Evolutionary conservation across 2,797 vertebrate species (phyloP).

Genomic region (Neomorphus geoffroyi): DNA sequence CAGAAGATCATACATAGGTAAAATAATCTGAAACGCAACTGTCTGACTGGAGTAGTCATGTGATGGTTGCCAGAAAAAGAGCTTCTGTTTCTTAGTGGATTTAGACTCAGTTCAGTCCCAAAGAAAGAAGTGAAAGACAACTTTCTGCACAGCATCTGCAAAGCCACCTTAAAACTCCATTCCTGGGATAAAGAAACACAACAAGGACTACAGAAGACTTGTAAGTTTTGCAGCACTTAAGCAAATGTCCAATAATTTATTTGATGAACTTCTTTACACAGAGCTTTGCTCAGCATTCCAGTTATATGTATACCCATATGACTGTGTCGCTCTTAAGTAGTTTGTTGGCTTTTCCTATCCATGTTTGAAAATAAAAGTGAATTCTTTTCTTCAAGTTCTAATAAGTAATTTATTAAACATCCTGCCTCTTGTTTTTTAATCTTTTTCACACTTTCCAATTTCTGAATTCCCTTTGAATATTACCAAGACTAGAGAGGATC

Average conservation of each 20-base stretch:
- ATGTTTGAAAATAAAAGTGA: neutral
- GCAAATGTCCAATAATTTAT: neutral
- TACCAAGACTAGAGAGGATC: neutral
- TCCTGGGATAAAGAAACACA: neutral
- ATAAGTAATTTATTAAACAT: neutral
- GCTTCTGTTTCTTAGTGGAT: fast-evolving
- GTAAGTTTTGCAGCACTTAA: neutral
- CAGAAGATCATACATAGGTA: neutral
- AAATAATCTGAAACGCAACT: neutral
- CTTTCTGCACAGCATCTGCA: neutral
- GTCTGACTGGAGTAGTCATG: neutral
- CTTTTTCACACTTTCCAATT: neutral
- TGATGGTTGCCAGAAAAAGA: neutral
- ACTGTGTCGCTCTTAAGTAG: neutral
- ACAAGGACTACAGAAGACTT: neutral
- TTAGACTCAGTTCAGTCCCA: neutral
- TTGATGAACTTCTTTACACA: neutral
- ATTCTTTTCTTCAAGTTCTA: neutral
- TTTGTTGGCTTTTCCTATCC: neutral
- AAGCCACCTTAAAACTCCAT: neutral
- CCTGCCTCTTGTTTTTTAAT: neutral
- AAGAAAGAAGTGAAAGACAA: neutral
- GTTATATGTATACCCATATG: fast-evolving
- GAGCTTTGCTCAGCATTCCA: neutral
- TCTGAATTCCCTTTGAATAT: neutral